Base-by-base conservation (phyloP, 2,888 invertebrate species). In the Philonicus albiceps region DNA sequence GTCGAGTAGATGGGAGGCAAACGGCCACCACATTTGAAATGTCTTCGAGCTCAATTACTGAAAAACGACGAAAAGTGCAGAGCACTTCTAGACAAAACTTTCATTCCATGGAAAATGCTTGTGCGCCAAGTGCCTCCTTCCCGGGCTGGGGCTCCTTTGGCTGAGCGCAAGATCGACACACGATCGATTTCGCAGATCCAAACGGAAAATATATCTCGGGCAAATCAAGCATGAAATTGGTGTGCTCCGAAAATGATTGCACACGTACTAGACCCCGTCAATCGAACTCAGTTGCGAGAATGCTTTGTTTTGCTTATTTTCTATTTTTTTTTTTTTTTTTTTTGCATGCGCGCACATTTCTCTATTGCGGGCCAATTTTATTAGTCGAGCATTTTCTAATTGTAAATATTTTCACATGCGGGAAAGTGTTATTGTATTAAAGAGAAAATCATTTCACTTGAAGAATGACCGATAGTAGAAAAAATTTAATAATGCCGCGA, bases 181-280 rank as follows among this genome's bases (percentile, higher is more conserved):
- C 75, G 75, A 75, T 75, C 75, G 75, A 30, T 37, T 75, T 75
- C 34, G 34, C 37, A 34, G 75, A 37, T 64, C 22, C 4, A 22
- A n/a, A 75, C n/a, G 19, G 37, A 75, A 34, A 74, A 64, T 64
- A 64, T 27, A 22, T 64, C 64, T 64, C 22, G 64, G 34, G 22
- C n/a, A 64, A 64, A 83, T 83, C 81, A 64, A 83, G 31, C 81
- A 64, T 83, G 81, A 83, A 83, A 83, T 83, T 83, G 64, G 64
- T 30, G 64, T 55, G 22, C 64, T 83, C 64, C 78, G 78, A 78
- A 78, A 78, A 78, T 49, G 78, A 78, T 78, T 78, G 49, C 78
- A 78, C 78, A 78, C 49, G 78, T 78, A 78, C 49, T 5, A 27
- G 49, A 49, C 49, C 49, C 55, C 22, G 7, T n/a, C 11, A 43